Base-by-base conservation (phyloP, 2,113 vertebrate genomes). In the Lagopus leucura region DNA sequence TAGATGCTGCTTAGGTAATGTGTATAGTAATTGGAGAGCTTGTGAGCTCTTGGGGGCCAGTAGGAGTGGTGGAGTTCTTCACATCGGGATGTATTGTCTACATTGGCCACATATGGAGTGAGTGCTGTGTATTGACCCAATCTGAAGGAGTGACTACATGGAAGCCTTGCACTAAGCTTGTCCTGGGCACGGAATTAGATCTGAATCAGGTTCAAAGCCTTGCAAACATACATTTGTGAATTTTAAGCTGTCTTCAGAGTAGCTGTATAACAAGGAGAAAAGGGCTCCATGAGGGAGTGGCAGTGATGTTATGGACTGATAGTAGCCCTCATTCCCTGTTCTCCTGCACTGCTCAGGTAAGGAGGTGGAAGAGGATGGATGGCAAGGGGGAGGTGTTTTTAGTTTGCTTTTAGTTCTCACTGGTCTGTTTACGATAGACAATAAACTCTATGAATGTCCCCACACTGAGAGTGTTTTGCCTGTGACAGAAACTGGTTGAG, bases 241-340 rank as follows among this genome's bases (percentile, higher is more conserved):
- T 50, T 42, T 61, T 40, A 10, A 57, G 43, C 20, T 67, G 14
- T 82, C 61, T 61, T 65, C 58, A 83, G 58, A 47, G 36, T 5
- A 52, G 42, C 40, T 66, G 52, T 0, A 0, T 16, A 67, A 52
- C 28, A 34, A 86, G 32, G 19, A 34, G 16, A 18, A 8, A 32
- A 50, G 43, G 36, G 28, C 28, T 50, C 52, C 8, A 6, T 16
- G 14, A 54, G 25, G 52, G 28, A 32, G 54, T 57, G 30, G 28
- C 10, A 54, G 52, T 27, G 28, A 25, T 28, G 24, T 54, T 54
- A 54, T 28, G 52, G 27, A 28, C 27, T 55, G 54, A 19, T 32
- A 12, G 55, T 19, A 57, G 55, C 18, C 55, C 55, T 18, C 30
- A n/a, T 57, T 58, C 32, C 32, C 32, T 28, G 6, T n/a, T 21